Percentiles rank a stretch among this genome's conserved stretches.
These are phyloP conservation scores for Tychaedon coryphoeus DNA, from an alignment of 2,113 vertebrate genomes.

Conservation along the genomic window DNA sequence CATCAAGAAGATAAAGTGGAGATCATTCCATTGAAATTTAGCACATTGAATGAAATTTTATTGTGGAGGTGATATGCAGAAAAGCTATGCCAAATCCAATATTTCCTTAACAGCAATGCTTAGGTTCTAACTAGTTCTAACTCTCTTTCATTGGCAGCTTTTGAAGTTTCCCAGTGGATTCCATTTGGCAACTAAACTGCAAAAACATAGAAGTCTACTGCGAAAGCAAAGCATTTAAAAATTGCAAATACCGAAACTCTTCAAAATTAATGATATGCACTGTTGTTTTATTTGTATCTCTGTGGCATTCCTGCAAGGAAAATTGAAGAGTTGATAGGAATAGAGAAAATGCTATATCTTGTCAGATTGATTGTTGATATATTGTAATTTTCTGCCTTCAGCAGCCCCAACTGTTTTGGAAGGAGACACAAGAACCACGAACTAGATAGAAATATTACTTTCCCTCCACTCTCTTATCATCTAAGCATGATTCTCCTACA, in stretches of 20 bases:
- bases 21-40: neutral
- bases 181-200: neutral
- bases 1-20: neutral
- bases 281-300: neutral
- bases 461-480: neutral
- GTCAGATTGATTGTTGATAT: neutral
- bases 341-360: neutral
- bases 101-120: neutral
- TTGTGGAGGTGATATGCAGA: neutral
- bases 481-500: neutral
- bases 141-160: neutral
- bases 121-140: neutral
- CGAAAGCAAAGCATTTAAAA: neutral
- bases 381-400: neutral
- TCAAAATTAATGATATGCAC: neutral
- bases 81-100: neutral
- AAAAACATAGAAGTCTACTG: neutral
- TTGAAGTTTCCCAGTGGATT: neutral
- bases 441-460: neutral
- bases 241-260: neutral
- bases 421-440: neutral
- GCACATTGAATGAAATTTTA: neutral
- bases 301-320: neutral
- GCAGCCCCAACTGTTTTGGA: neutral
- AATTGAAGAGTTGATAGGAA: neutral